These are phyloP conservation scores for Neelides sp. DNA, from an alignment of 1,140 invertebrate species.

Conservation along the genomic window DNA sequence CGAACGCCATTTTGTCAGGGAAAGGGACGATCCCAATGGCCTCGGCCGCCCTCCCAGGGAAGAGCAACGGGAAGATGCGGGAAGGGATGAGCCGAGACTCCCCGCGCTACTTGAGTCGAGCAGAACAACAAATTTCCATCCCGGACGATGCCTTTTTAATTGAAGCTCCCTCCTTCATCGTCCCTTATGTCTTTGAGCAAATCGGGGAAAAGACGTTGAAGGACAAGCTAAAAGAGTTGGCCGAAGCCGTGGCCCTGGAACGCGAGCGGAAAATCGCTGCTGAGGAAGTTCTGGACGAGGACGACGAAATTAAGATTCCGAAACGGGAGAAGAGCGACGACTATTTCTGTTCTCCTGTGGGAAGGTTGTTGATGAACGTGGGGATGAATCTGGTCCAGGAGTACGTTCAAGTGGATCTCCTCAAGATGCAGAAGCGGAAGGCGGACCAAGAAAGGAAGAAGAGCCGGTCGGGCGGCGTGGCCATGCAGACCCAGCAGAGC, in stretches of 20 bases:
- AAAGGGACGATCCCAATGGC: slow-evolving; percentile 49
- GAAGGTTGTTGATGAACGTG: slow-evolving; percentile 84
- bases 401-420: slow-evolving; percentile 77
- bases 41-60: too few relatives aligned
- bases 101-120: slow-evolving; percentile 3
- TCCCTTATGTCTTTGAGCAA: slow-evolving; percentile 63
- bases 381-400: slow-evolving; percentile 83
- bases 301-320: slow-evolving; percentile 34
- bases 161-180: slow-evolving; percentile 79
- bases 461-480: slow-evolving; percentile 46
- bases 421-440: slow-evolving; percentile 74
- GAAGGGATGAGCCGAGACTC: too few relatives aligned
- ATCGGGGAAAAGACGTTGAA: slow-evolving; percentile 63
- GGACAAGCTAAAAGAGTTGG: slow-evolving; percentile 60
- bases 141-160: slow-evolving; percentile 83
- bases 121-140: slow-evolving; percentile 45
- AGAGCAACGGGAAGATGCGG: too few relatives aligned
- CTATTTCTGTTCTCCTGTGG: slow-evolving; percentile 73
- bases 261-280: slow-evolving; percentile 42
- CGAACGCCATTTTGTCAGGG: slow-evolving; percentile 54
- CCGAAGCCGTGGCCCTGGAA: slow-evolving; percentile 45
- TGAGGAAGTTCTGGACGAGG: slow-evolving; percentile 35
- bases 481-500: slow-evolving; percentile 55
- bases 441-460: slow-evolving; percentile 42
- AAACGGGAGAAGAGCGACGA: slow-evolving; percentile 23